Base-by-base conservation (phyloP, 2,113 vertebrate species). In the Hiodon alosoides region DNA sequence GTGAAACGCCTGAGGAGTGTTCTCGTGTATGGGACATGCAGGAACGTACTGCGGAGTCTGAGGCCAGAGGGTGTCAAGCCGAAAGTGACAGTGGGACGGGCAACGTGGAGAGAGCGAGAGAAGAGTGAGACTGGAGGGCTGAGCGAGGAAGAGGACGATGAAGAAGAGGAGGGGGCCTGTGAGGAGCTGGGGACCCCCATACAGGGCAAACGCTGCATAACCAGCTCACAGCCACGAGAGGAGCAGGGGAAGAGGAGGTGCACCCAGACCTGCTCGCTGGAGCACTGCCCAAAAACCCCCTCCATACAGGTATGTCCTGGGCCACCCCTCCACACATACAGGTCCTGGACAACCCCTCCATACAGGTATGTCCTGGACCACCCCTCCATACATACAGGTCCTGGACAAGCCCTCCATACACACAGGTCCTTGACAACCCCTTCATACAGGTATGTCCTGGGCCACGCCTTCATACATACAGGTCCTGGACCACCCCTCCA, bases 21-120 rank as follows among this genome's bases (percentile, higher is more conserved):
- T 48, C 9, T 13, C 14, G 8, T 75, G 31, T 31, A 31, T 8
- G 16, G 58, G 8, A 31, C 16, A 13, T 54, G 14, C 73, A 91
- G 95, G 88, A 93, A 88, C 73, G 87, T 85, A 4, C 85, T 93
- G 87, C 85, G 93, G 81, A 91, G 88, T 79, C 84, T 94, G 74
- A 94, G 86, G 84, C 85, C 89, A 77, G 93, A 95, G 85, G 95
- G 94, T 0, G 89, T 86, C 0, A 86, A 93, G 77, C 85, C 93
- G 80, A 93, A 90, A 77, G 88, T 92, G 60, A 59, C 52, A 71
- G 80, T 89, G 84, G 84, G 89, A 78, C 81, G 90, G 89, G 84
- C 82, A 10, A 90, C 79, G 6, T 92, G 74, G 54, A 83, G 85
- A 54, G 80, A 81, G 76, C 81, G 83, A 80, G 83, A 87, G 11